phyloP scores from a whole-genome alignment of 2,797 vertebrate genomes.

The Tenualosa ilisha region DNA sequence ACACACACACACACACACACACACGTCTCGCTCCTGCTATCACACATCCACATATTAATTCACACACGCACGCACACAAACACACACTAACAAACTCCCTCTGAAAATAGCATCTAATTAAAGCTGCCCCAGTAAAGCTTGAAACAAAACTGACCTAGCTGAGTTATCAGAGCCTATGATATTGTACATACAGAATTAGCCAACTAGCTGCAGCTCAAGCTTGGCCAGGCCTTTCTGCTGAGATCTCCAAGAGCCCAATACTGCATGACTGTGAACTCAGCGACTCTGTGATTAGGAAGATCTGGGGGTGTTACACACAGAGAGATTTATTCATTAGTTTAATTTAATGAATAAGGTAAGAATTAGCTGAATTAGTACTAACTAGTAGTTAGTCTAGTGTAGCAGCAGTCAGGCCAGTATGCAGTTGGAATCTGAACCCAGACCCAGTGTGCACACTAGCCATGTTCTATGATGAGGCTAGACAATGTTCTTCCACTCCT shows the following conservation, averaged over 20 bases:
- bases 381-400: conserved; percentile 7
- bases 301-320: background rate
- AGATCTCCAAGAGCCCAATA: background rate
- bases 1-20: background rate
- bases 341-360: too few relatives aligned
- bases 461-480: too few relatives aligned
- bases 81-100: background rate
- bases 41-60: background rate
- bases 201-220: too few relatives aligned
- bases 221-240: too few relatives aligned
- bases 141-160: background rate
- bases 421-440: background rate
- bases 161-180: background rate
- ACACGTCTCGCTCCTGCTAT: background rate
- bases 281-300: background rate
- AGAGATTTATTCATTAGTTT: background rate
- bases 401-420: conserved; percentile 6
- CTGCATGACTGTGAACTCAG: background rate
- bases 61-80: background rate
- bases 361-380: background rate
- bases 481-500: background rate
- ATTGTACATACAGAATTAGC: too few relatives aligned
- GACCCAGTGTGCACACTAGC: background rate
- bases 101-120: background rate
- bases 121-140: background rate